Conservation (phyloP, 2,113 vertebrate genomes). For the Corvus moneduloides region DNA sequence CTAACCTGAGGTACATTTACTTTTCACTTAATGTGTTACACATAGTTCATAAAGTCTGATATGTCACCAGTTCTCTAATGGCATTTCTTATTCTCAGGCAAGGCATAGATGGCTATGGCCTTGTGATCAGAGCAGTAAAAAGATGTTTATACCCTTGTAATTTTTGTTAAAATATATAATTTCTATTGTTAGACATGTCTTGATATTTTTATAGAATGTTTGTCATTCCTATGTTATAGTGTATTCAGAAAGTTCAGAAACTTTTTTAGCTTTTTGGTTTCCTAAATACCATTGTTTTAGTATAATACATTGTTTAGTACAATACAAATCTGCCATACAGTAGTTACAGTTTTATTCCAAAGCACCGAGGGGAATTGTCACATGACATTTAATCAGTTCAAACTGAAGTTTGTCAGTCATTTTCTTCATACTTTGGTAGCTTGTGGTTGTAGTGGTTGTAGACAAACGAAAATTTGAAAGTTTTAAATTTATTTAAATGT, state of each 20-base stretch:
- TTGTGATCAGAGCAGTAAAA: not conserved
- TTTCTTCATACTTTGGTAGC: not conserved
- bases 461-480: not conserved
- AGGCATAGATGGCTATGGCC: not conserved
- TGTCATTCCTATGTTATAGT: not conserved
- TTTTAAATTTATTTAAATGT: not conserved
- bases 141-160: not conserved
- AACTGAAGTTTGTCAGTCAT: not conserved
- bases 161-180: not conserved
- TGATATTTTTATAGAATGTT: not conserved
- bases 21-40: not conserved
- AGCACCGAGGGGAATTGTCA: not conserved
- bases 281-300: not conserved
- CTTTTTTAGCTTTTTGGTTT: not conserved
- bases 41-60: not conserved
- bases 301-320: not conserved
- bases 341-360: not conserved
- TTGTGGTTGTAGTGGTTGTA: not conserved
- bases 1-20: not conserved
- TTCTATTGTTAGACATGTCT: not conserved
- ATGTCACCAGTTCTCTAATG: not conserved
- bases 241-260: not conserved
- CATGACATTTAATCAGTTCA: not conserved
- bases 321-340: not conserved
- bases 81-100: not conserved